Conservation (phyloP, 1,140 invertebrate species). For the Scaptomyza graminum region DNA sequence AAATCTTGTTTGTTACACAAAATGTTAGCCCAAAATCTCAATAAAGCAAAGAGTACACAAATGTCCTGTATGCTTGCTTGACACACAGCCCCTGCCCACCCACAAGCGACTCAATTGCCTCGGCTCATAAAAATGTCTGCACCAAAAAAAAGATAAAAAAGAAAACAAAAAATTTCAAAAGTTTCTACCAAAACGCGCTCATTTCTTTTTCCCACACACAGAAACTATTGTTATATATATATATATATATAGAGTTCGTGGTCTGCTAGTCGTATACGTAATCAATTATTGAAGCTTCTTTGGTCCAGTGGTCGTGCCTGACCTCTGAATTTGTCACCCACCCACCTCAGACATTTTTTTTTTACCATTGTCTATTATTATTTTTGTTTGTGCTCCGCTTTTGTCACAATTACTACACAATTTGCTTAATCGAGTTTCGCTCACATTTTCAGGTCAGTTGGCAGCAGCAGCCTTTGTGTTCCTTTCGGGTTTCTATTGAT, state of each 20-base stretch:
- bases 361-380: slow-evolving; percentile 36
- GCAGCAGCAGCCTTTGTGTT: slow-evolving; percentile 67
- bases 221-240: neutral
- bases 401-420: slow-evolving; percentile 50
- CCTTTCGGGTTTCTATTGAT: slow-evolving; percentile 55
- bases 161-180: slow-evolving; percentile 16
- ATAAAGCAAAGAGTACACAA: slow-evolving; percentile 3
- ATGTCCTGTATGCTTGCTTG: slow-evolving; percentile 29
- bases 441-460: slow-evolving; percentile 79
- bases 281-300: slow-evolving; percentile 71
- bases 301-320: slow-evolving; percentile 40
- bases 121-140: slow-evolving; percentile 77
- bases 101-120: slow-evolving; percentile 2
- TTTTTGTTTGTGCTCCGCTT: slow-evolving; percentile 30
- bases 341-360: neutral
- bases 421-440: slow-evolving; percentile 75
- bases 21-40: slow-evolving; percentile 23
- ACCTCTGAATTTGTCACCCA: slow-evolving; percentile 23
- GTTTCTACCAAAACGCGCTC: slow-evolving; percentile 1
- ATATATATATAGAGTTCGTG: slow-evolving; percentile 20
- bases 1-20: slow-evolving; percentile 27
- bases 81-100: slow-evolving; percentile 29
- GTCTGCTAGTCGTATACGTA: slow-evolving; percentile 70
- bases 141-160: slow-evolving; percentile 11
- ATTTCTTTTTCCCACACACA: neutral